phyloP scores from a whole-genome alignment of 2,797 vertebrate genomes.

The Pangasius mekongensis region DNA sequence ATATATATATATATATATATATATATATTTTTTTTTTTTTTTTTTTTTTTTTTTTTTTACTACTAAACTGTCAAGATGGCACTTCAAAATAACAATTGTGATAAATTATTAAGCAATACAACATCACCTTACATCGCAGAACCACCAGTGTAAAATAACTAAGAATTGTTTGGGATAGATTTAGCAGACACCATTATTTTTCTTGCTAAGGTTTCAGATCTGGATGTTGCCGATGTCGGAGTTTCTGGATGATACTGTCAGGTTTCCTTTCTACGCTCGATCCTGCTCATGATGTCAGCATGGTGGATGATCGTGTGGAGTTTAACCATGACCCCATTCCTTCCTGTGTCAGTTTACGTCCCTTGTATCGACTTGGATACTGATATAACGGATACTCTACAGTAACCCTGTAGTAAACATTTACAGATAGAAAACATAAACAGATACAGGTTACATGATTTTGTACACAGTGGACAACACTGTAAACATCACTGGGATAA shows the following conservation, averaged over 20 bases:
- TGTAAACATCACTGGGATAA: neutral
- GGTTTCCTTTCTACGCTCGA: neutral
- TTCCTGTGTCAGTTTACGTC: neutral
- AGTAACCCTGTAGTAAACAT: neutral
- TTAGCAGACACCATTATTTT: neutral
- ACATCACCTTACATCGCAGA: neutral
- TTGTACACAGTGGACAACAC: neutral
- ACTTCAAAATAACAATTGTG: neutral
- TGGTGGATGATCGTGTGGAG: neutral
- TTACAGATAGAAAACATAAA: neutral
- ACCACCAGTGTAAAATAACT: neutral
- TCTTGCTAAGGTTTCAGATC: neutral
- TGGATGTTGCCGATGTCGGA: neutral
- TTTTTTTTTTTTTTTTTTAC: neutral
- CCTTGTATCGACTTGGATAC: neutral
- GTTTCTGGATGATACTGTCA: neutral
- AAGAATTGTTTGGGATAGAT: neutral
- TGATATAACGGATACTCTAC: neutral
- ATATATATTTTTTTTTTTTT: too few relatives aligned
- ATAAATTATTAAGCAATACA: neutral
- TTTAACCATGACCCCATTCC: neutral
- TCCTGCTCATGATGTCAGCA: neutral
- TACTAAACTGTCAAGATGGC: neutral
- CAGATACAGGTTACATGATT: neutral
- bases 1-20: too few relatives aligned